Evolutionary conservation across 2,888 invertebrate species (phyloP), one percentile per base, ranked within the genome.

Genomic region (Tuta absoluta): DNA sequence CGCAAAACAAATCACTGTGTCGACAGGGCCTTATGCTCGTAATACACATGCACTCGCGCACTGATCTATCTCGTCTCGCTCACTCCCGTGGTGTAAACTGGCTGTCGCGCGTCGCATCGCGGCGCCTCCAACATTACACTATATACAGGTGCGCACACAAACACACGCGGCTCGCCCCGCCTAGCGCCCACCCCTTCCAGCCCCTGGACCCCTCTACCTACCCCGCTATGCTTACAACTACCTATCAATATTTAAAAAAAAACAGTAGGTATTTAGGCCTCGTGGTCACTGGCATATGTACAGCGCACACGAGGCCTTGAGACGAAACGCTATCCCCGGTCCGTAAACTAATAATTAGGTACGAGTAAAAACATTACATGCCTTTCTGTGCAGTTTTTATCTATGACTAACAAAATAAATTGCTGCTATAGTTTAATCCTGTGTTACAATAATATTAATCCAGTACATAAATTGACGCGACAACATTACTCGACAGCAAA

Each of bases 111-210:
- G n/a, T n/a, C n/a, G n/a, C n/a, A n/a, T n/a, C n/a, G 19, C 48
- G 37, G 33, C 33, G 28, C n/a, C 28, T n/a, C 57, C 14, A n/a
- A 41, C 51, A 10, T 37, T 62, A 51, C 64, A 63, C 60, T 66
- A 64, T 63, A 49, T 56, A 63, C 65, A 67, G 63, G 63, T 59
- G 65, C 65, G 63, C 62, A 61, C 61, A 49, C 56, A 53, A 56
- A 14, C 23, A 14, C 37, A 49, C 58, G 57, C 61, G 56, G 8
- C 53, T 21, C 49, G 53, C 57, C 19, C 7, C 21, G 33, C 10
- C 33, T 33, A n/a, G 5, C 17, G 7, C 37, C 14, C 24, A 1
- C 23, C 41, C 24, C 17, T 2, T 2, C 57, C 19, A 10, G n/a
- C 48, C 48, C 48, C 17, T 24, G 4, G 33, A 33, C 33, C 33